These are phyloP conservation scores for Propithecus coquereli DNA, from an alignment of 2,113 vertebrate species.

Conservation along the genomic window DNA sequence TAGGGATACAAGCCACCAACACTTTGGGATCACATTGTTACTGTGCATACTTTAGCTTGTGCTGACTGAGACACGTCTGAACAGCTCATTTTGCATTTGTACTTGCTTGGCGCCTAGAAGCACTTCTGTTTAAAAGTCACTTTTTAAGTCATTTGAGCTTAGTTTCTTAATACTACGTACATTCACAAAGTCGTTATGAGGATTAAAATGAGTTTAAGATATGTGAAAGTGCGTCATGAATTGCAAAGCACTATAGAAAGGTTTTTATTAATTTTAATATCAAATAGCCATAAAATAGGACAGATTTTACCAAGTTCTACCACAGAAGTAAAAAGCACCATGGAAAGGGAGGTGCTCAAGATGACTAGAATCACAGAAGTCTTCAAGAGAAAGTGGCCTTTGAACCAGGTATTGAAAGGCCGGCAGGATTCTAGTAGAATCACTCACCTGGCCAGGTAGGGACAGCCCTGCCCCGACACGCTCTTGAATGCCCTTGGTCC, in stretches of 20 bases:
- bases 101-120: neutral
- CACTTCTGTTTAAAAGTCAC: neutral
- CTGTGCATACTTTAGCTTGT: neutral
- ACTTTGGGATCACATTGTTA: neutral
- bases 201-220: slow-evolving; percentile 15
- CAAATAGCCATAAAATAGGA: neutral
- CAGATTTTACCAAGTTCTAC: neutral
- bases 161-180: neutral
- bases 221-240: neutral
- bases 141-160: neutral
- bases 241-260: neutral
- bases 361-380: neutral
- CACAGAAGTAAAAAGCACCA: neutral
- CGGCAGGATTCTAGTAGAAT: neutral
- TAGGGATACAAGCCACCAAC: neutral
- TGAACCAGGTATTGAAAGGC: neutral
- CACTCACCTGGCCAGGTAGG: neutral
- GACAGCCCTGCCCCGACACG: accelerated
- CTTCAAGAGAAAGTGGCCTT: neutral
- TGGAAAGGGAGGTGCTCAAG: neutral
- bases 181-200: neutral
- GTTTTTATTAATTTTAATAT: slow-evolving; percentile 5
- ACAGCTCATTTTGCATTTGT: neutral
- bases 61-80: neutral
- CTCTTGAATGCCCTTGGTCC: neutral